These are phyloP conservation scores for Actenoides lindsayi DNA, from an alignment of 2,113 vertebrate species.

Conservation along the genomic window DNA sequence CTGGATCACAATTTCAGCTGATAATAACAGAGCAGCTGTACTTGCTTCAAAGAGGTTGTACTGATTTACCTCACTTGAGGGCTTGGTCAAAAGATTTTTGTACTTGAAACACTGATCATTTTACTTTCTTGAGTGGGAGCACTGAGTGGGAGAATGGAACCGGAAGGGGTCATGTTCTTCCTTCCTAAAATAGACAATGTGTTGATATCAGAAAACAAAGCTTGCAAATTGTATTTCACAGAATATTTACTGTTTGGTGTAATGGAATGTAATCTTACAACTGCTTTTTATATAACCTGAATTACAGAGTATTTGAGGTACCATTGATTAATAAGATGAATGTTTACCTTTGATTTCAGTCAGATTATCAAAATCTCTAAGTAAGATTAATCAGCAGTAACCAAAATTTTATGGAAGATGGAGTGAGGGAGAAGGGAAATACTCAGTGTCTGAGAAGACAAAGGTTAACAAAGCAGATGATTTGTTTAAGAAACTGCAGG, in stretches of 20 bases:
- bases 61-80: not conserved
- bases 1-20: not conserved
- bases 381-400: not conserved
- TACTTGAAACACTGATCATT: not conserved
- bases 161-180: not conserved
- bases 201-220: not conserved
- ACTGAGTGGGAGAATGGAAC: not conserved
- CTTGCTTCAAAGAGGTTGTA: not conserved
- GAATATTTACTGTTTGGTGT: not conserved
- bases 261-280: not conserved
- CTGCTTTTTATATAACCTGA: not conserved
- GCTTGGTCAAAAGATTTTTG: not conserved
- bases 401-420: not conserved
- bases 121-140: not conserved
- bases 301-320: not conserved
- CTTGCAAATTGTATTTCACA: not conserved
- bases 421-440: not conserved
- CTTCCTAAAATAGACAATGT: not conserved
- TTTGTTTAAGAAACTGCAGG: not conserved
- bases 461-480: not conserved
- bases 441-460: not conserved
- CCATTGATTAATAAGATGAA: not conserved
- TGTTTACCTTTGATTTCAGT: not conserved
- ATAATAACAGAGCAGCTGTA: not conserved
- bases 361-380: not conserved